A percentile compares a stretch with the other conserved stretches of the same genome.
phyloP scores from a whole-genome alignment of 2,113 vertebrate species.

The Amphilophus citrinellus region DNA sequence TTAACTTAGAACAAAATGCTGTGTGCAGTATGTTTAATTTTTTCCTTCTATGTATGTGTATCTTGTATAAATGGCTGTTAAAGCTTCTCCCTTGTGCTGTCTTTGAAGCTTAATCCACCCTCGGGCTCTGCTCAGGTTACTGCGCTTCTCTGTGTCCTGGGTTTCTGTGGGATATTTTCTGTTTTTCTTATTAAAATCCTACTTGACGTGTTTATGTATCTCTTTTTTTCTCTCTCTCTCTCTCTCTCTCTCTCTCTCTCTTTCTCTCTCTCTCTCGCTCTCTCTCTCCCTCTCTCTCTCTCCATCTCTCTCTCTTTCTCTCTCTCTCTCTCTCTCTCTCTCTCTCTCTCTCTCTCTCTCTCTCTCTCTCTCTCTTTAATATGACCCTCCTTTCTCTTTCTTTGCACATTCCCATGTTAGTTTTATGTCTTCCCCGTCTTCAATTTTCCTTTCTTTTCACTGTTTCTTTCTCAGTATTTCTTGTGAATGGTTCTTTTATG shows the following conservation, averaged over 20 bases:
- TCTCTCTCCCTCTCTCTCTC: neutral
- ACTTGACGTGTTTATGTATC: neutral
- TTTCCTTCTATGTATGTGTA: neutral
- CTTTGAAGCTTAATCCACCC: slow-evolving; percentile 31
- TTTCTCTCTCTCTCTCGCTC: neutral
- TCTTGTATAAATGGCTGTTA: slow-evolving; percentile 11
- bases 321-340: neutral
- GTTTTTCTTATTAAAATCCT: slow-evolving; percentile 11
- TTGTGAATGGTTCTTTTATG: neutral
- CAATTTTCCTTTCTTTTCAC: neutral
- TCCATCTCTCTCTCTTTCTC: neutral
- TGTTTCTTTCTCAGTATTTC: neutral
- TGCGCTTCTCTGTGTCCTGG: neutral
- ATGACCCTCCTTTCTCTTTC: neutral
- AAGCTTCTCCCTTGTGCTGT: slow-evolving; percentile 7
- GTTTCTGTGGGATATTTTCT: slow-evolving; percentile 2
- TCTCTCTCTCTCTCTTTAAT: neutral
- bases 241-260: neutral
- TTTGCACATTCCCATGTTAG: neutral
- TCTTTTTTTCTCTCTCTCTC: neutral
- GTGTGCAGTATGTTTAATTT: neutral
- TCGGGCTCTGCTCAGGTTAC: slow-evolving; percentile 34
- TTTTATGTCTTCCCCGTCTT: neutral
- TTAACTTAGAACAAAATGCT: neutral
- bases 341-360: too few relatives aligned